Evolutionary conservation across 2,113 vertebrate genomes (phyloP), one percentile per base, ranked within the genome.

Genomic region (Nibea coibor): DNA sequence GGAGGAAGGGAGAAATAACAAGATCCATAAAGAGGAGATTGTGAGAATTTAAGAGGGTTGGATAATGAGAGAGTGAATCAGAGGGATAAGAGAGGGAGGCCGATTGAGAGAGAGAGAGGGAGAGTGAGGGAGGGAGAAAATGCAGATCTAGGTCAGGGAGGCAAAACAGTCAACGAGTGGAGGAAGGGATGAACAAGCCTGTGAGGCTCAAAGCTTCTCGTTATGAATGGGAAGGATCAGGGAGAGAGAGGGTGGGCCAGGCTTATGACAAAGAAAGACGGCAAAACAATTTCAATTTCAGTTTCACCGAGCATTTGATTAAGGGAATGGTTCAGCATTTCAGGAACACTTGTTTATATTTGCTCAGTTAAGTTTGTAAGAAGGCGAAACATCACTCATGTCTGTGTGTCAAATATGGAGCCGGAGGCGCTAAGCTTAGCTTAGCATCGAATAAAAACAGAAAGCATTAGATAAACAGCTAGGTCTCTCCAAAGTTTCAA

Each of bases 101-200:
- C 1, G 31, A 35, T 35, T 35, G 61, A 22, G 10, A 45, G 22
- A 16, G 50, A 4, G 47, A 35, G 22, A 16, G 50, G 1, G 26
- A 35, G 67, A 17, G 70, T 53, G 74, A 19, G 47, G 11, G 20
- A 50, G 74, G 8, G 72, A 56, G 64, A 75, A 70, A 81, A 57
- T 58, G 67, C 64, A 81, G 90, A 94, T 94, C 86, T 94, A 88
- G 93, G 93, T 93, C 93, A 92, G 80, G 88, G 88, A 89, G 75
- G 84, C 75, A 86, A 57, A 71, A 68, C 84, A 82, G 86, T 68
- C 82, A 81, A 84, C 53, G 64, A 88, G 86, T 72, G 89, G 84
- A 88, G 83, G 80, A 80, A 82, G 81, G 86, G 86, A 86, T 87
- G 89, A 87, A 70, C 71, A 43, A 74, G 73, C 78, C 74, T 78